phyloP scores from a whole-genome alignment of 1,140 invertebrate species.

The Amphibalanus amphitrite region DNA sequence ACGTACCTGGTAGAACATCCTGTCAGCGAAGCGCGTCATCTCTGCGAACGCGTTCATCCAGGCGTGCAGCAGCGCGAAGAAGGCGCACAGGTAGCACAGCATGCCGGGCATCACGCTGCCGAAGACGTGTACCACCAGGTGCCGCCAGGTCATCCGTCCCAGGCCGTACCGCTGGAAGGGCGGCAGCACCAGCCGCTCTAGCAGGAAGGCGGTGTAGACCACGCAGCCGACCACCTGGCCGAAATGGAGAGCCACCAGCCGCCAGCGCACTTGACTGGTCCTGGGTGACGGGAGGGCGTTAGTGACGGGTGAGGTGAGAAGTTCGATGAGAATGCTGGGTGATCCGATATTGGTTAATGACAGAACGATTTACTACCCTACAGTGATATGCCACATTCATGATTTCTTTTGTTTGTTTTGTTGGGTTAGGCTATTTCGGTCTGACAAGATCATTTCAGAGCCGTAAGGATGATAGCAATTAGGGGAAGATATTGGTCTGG shows the following conservation, averaged over 20 bases:
- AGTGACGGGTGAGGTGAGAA: no score
- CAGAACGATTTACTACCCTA: no score
- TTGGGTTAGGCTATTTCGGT: no score
- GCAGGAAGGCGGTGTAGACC: constrained; percentile 58
- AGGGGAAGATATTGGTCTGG: no score
- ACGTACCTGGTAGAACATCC: constrained; percentile 59
- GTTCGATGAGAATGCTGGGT: no score
- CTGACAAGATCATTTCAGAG: no score
- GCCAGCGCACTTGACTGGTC: constrained; percentile 46
- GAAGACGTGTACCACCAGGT: constrained; percentile 45
- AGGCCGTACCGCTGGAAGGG: constrained; percentile 50
- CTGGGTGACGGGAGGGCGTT: no score
- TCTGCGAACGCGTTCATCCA: constrained; percentile 82
- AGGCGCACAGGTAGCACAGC: constrained; percentile 51
- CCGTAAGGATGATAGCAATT: no score
- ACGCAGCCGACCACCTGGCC: constrained; percentile 54
- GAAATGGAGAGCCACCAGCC: constrained; percentile 46
- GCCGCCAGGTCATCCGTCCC: constrained; percentile 37
- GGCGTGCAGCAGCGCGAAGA: constrained; percentile 69
- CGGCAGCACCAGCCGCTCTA: constrained; percentile 51
- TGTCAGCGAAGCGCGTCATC: constrained; percentile 65
- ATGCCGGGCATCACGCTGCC: constrained; percentile 53
- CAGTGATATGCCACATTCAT: no score
- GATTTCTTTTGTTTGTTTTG: no score
- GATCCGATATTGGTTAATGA: no score